phyloP scores from a whole-genome alignment of 2,113 vertebrate species.

The Sinocyclocheilus grahami region DNA sequence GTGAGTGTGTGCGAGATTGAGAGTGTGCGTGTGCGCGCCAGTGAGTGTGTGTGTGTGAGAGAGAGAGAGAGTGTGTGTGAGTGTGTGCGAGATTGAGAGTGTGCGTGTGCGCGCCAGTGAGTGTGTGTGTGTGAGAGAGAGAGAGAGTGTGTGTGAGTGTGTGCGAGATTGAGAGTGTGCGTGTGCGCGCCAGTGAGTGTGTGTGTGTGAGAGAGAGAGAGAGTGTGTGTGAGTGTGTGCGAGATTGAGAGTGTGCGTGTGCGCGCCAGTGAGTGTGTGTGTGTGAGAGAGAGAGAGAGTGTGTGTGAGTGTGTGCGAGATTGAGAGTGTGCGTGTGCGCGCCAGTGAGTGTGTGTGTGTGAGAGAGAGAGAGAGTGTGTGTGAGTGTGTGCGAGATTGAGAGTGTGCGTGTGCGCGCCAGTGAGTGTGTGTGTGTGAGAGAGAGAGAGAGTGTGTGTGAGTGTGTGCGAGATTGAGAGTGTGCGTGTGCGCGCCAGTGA shows the following conservation, averaged over 20 bases:
- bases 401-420: too few relatives aligned
- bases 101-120: too few relatives aligned
- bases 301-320: neutral
- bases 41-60: too few relatives aligned
- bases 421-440: too few relatives aligned
- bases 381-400: neutral
- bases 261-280: too few relatives aligned
- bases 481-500: too few relatives aligned
- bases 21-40: slow-evolving; percentile 66
- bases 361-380: neutral
- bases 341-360: too few relatives aligned
- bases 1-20: neutral
- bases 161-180: slow-evolving; percentile 61
- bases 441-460: neutral
- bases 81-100: neutral
- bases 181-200: neutral
- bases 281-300: neutral
- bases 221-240: neutral
- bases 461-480: slow-evolving; percentile 60
- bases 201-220: slow-evolving; percentile 46
- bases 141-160: neutral
- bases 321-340: slow-evolving; percentile 64
- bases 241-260: too few relatives aligned
- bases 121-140: too few relatives aligned
- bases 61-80: neutral